phyloP scores from a whole-genome alignment of 2,888 invertebrate genomes.

The Synanthedon formicaeformis region DNA sequence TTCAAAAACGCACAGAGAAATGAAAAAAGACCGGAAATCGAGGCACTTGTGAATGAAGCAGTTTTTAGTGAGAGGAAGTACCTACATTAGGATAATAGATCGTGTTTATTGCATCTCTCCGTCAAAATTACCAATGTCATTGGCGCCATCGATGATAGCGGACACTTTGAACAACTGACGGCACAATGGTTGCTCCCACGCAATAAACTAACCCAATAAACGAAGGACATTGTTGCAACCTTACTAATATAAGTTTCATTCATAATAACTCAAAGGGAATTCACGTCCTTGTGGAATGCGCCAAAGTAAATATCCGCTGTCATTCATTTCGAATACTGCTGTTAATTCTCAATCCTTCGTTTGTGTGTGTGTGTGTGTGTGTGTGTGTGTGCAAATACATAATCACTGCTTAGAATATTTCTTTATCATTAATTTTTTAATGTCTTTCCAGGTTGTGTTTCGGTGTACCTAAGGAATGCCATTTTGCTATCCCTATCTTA shows the following conservation, averaged over 20 bases:
- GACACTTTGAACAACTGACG: slow-evolving; percentile 1
- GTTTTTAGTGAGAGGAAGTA: not conserved
- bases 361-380: not conserved
- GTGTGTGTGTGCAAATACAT: not conserved
- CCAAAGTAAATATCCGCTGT: slow-evolving; percentile 25
- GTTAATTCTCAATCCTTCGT: not conserved
- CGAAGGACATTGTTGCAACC: slow-evolving; percentile 17
- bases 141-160: slow-evolving; percentile 32
- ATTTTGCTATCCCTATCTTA: too few species aligned
- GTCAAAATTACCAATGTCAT: slow-evolving; percentile 1
- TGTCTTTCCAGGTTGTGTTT: too few species aligned
- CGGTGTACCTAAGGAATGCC: too few species aligned
- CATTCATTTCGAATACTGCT: slow-evolving; percentile 2
- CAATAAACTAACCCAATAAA: slow-evolving; percentile 36
- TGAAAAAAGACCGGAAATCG: too few species aligned
- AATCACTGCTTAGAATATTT: too few species aligned
- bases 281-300: slow-evolving; percentile 22
- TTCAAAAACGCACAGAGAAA: too few species aligned
- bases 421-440: too few species aligned
- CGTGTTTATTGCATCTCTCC: slow-evolving; percentile 10
- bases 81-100: slow-evolving; percentile 4
- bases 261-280: slow-evolving; percentile 25
- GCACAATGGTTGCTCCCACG: slow-evolving; percentile 1
- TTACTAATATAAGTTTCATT: slow-evolving; percentile 20
- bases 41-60: too few species aligned